Evolutionary conservation across 2,113 vertebrate genomes (phyloP).

Genomic region (Cinclus cinclus): DNA sequence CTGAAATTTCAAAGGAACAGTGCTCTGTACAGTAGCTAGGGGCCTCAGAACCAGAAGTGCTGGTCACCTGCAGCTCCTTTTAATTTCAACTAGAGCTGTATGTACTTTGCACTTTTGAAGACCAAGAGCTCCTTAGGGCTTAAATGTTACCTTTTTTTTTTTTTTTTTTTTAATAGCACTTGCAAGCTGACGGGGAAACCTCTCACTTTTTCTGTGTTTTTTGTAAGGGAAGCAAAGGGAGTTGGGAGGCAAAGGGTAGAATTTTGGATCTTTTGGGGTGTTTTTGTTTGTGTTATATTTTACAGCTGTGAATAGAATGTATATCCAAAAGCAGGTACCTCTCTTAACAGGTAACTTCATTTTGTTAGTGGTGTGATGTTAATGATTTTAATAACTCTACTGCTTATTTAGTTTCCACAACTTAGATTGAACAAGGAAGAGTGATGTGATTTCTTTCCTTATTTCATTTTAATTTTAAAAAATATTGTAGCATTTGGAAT

Average conservation of each 20-base stretch:
- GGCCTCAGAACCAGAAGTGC: background rate
- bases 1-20: slow-evolving; percentile 23
- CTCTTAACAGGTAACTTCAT: background rate
- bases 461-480: background rate
- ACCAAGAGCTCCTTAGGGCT: background rate
- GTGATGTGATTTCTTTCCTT: background rate
- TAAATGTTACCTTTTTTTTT: background rate
- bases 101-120: slow-evolving; percentile 23
- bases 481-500: background rate
- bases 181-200: background rate
- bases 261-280: background rate
- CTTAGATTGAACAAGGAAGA: background rate
- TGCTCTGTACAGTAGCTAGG: background rate
- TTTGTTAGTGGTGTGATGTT: background rate
- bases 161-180: background rate
- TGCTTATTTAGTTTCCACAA: background rate
- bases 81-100: slow-evolving; percentile 2
- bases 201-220: background rate
- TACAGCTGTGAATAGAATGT: background rate
- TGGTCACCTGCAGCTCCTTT: slow-evolving; percentile 38
- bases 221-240: background rate
- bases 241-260: background rate
- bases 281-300: background rate
- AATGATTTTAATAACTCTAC: background rate
- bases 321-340: background rate